These are phyloP conservation scores for Philereme vetulata DNA, from an alignment of 2,888 invertebrate species.

Conservation along the genomic window DNA sequence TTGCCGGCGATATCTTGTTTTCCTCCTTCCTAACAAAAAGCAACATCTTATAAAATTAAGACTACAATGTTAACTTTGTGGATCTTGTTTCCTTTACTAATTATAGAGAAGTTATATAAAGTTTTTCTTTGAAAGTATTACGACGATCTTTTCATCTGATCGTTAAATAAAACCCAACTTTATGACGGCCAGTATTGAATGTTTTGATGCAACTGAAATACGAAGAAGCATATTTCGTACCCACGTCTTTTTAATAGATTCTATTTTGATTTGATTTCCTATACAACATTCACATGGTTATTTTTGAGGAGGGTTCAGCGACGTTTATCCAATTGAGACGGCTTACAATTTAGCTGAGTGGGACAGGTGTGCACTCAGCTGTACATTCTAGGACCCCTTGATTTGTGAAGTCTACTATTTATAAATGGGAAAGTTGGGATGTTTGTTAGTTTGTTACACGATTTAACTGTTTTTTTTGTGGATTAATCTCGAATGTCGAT, in stretches of 20 bases:
- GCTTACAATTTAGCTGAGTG: slow-evolving; percentile 21
- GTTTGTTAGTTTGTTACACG: too few species aligned
- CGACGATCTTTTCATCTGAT: background rate
- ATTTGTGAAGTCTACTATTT: background rate
- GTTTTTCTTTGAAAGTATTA: too few species aligned
- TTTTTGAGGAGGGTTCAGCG: slow-evolving; percentile 24
- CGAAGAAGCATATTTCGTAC: slow-evolving; percentile 1
- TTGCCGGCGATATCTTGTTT: background rate
- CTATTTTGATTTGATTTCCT: slow-evolving; percentile 17
- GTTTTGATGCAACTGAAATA: slow-evolving; percentile 3
- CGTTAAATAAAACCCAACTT: slow-evolving; percentile 3
- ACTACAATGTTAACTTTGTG: too few species aligned
- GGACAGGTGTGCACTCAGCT: slow-evolving; percentile 31
- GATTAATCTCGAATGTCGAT: too few species aligned
- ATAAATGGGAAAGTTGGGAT: too few species aligned
- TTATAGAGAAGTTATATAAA: too few species aligned
- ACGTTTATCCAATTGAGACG: slow-evolving; percentile 35
- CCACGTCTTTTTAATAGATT: slow-evolving; percentile 1
- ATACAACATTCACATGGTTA: slow-evolving; percentile 26
- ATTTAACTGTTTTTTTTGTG: too few species aligned
- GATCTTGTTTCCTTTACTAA: too few species aligned
- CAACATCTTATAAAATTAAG: too few species aligned
- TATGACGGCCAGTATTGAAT: slow-evolving; percentile 2
- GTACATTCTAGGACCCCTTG: background rate
- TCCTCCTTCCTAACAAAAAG: too few species aligned